Percentiles rank a stretch among this genome's conserved stretches.
Conservation (phyloP, 2,113 vertebrate genomes). For the Neoarius graeffei region DNA sequence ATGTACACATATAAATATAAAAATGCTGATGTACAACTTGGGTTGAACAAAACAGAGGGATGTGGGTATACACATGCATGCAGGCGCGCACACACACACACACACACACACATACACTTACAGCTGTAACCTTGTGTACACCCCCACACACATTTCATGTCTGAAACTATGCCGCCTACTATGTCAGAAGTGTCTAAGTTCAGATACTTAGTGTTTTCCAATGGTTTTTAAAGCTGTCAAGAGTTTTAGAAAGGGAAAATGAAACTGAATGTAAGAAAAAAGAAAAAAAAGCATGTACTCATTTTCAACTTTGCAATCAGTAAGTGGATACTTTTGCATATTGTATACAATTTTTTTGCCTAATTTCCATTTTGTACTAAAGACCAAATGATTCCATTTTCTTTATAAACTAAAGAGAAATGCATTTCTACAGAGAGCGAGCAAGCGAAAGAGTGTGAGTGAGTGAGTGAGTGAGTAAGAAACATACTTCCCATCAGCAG, state of each 20-base stretch:
- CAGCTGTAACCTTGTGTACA: constrained; percentile 26
- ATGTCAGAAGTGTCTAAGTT: constrained; percentile 72
- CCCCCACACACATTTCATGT: constrained; percentile 54
- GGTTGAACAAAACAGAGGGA: constrained; percentile 42
- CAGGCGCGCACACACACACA: constrained; percentile 38
- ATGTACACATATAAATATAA: constrained; percentile 59
- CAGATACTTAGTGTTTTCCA: constrained; percentile 66
- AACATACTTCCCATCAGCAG: constrained; percentile 68
- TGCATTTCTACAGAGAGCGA: constrained; percentile 62
- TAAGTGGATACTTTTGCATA: constrained; percentile 78
- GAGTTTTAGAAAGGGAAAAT: constrained; percentile 43
- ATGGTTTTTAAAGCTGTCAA: constrained; percentile 75
- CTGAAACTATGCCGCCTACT: constrained; percentile 68
- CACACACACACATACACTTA: constrained; percentile 28
- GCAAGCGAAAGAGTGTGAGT: constrained; percentile 29
- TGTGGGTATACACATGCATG: constrained; percentile 49
- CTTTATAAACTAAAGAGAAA: constrained; percentile 77
- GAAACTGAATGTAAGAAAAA: constrained; percentile 52
- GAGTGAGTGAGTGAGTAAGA: constrained; percentile 63
- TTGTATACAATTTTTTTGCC: constrained; percentile 70
- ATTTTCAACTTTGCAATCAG: constrained; percentile 69
- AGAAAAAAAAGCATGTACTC: constrained; percentile 67
- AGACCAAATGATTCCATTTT: constrained; percentile 65
- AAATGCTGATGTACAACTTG: constrained; percentile 56
- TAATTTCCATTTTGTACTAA: constrained; percentile 74